Conservation (phyloP, 2,113 vertebrate species). For the Sinosuthora webbiana region DNA sequence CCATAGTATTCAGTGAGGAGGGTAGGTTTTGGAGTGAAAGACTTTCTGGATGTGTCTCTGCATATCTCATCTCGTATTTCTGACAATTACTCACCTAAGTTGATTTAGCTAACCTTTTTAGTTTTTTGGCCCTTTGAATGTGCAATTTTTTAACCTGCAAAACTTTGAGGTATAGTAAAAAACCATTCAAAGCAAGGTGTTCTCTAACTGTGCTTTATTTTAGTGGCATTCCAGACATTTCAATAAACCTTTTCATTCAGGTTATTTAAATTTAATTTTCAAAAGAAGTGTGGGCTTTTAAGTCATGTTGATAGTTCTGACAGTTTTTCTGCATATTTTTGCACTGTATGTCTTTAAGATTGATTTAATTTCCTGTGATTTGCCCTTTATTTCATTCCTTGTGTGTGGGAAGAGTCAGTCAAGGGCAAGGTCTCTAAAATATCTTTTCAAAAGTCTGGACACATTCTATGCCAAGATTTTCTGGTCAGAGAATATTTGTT, state of each 20-base stretch:
- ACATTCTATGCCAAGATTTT: background rate
- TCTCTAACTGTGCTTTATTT: background rate
- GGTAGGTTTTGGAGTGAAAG: background rate
- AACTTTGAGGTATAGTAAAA: background rate
- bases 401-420: background rate
- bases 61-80: background rate
- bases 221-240: background rate
- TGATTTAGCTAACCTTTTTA: background rate
- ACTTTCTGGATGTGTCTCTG: background rate
- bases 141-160: background rate
- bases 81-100: background rate
- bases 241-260: background rate
- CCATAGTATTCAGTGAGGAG: background rate
- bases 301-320: background rate
- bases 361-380: conserved; percentile 1
- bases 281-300: background rate
- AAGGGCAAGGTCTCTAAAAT: background rate
- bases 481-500: background rate
- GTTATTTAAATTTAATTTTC: conserved; percentile 10
- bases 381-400: background rate
- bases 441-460: background rate
- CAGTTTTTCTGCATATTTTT: conserved; percentile 3
- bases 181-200: background rate
- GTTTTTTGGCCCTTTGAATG: background rate
- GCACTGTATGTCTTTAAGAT: background rate